Evolutionary conservation across 2,113 vertebrate species (phyloP), one percentile per base, ranked within the genome.

Genomic region (Peromyscus leucopus): DNA sequence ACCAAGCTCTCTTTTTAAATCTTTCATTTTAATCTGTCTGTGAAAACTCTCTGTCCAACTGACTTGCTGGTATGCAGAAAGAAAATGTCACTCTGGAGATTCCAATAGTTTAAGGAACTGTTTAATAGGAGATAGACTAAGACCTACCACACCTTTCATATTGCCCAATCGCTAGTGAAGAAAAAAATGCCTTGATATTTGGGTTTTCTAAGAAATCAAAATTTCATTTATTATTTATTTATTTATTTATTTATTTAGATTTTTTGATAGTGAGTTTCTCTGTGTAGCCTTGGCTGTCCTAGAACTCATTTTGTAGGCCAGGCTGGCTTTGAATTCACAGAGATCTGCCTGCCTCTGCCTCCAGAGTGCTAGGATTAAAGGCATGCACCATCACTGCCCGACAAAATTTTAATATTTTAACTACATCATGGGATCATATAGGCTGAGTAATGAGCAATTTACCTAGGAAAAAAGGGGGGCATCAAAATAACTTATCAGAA

Each of bases 321-420:
- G 36, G 69, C 69, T 72, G 69, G 36, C 36, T 1, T 72, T 7
- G 1, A n/a, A 72, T 3, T 72, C 69, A 65, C 63, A 72, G 69
- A 72, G 36, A 39, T 72, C 36, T 3, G 5, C 69, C 16, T 72
- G 36, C 7, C 69, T n/a, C 69, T n/a, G 69, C 16, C 36, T 72
- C 36, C 9, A 3, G 8, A n/a, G 71, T 72, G 7, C 17, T n/a
- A 16, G 7, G 69, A 19, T 72, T 72, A 72, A 72, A 72, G 36
- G 16, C 69, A 21, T 8, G 16, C 2, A 9, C 69, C 16, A 72
- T 17, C 71, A 39, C 36, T 39, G 17, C 71, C 17, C 1, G 3
- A 39, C 31, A 85, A 39, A 17, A 61, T 89, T 88, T 95, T 89
- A 80, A 46, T 90, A 72, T 90, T 94, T 74, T 67, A 72, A 76